Percentiles rank a stretch among this genome's conserved stretches.
Evolutionary conservation across 2,888 invertebrate species (phyloP).

Genomic region (Plemyria rubiginata): DNA sequence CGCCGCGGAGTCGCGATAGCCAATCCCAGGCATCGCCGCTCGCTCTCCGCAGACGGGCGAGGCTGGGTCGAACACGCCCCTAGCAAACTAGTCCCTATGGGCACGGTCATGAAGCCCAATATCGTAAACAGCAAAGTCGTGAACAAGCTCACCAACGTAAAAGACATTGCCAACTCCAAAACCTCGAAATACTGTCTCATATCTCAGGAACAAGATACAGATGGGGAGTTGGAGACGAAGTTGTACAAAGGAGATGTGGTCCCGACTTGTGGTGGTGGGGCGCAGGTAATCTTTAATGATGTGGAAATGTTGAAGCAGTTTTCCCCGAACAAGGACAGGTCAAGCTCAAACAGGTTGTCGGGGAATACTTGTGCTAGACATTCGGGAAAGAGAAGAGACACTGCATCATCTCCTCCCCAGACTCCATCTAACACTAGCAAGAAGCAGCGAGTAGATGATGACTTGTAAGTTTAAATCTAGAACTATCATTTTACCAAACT

Average conservation of each 20-base stretch:
- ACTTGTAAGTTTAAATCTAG: conserved; percentile 17
- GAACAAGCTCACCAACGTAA: conserved; percentile 91
- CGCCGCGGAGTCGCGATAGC: conserved; percentile 87
- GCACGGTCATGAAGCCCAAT: conserved; percentile 95
- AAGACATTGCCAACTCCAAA: conserved; percentile 88
- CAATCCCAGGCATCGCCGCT: conserved; percentile 91
- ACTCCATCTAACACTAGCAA: conserved; percentile 78
- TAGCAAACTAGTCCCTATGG: conserved; percentile 90
- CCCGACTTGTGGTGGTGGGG: conserved; percentile 97
- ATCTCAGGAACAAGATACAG: conserved; percentile 95
- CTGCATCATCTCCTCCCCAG: conserved; percentile 70
- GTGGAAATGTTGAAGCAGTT: conserved; percentile 95
- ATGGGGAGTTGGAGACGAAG: conserved; percentile 97
- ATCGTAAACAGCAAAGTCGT: conserved; percentile 93
- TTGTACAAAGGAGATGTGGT: conserved; percentile 97
- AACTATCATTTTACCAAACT: not conserved
- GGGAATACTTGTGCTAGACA: conserved; percentile 69
- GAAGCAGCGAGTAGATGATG: conserved; percentile 62
- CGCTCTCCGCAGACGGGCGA: conserved; percentile 90
- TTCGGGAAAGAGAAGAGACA: conserved; percentile 74
- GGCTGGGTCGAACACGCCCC: conserved; percentile 96
- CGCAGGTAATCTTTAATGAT: conserved; percentile 97
- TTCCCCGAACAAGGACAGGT: conserved; percentile 86
- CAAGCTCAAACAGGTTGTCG: conserved; percentile 55
- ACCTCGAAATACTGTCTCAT: conserved; percentile 96